Base-by-base conservation (phyloP, 2,113 vertebrate genomes). In the Orthonyx spaldingii region DNA sequence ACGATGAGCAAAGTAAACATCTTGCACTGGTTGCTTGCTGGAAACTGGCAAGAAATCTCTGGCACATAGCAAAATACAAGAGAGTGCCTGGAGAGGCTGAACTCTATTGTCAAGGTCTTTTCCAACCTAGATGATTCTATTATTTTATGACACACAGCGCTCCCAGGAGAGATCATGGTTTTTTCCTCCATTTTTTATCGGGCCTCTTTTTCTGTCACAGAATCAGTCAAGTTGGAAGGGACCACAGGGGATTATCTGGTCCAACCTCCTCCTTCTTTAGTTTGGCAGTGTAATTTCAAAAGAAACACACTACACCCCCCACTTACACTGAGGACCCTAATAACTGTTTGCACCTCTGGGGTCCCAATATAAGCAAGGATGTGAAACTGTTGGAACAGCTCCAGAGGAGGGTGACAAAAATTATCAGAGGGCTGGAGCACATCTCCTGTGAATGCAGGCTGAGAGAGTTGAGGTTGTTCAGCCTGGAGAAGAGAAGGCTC, bases 351-450 rank as follows among this genome's bases (percentile, higher is more conserved):
- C 61, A 91, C n/a, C 7, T 33, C 75, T 64, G 20, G 4, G 6
- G 20, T 30, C 49, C 30, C 53, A 68, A 27, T 9, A 74, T 7
- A 74, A 42, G 32, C 44, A 16, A 57, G 18, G 27, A 42, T 11
- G 15, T 3, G 11, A 8, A 32, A 7, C 18, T 64, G 7, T 5
- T 57, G 8, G 2, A 75, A 17, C 1, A 2, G 19, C 18, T 23
- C 8, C 18, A 24, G 68, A 80, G 16, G 14, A 72, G 14, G 19
- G 12, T 41, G 21, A 74, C 13, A 57, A 74, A 88, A 79, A 52
- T 2, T 0, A n/a, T 39, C 32, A 2, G 1, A 77, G 11, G 21
- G 65, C 18, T 78, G 57, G 16, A 66, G 9, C 21, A 69, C 20
- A 28, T 53, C n/a, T 77, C 18, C 37, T 35, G 2, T 35, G 28